phyloP scores from a whole-genome alignment of 1,140 invertebrate genomes.

The Eumeta japonica region DNA sequence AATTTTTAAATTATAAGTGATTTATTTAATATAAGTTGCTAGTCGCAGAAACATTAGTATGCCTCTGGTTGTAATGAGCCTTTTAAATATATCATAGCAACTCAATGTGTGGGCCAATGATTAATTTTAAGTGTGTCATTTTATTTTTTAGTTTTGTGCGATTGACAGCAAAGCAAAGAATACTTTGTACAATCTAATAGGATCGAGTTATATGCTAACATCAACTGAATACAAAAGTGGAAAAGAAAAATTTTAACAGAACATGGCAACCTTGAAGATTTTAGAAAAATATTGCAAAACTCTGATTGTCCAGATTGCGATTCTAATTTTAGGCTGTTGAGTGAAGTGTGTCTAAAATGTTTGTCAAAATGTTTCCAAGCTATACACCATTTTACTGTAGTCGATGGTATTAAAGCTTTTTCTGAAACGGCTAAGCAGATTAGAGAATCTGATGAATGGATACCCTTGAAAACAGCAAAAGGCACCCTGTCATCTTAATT shows the following conservation, averaged over 20 bases:
- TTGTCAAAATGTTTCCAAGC: slow-evolving; percentile 49
- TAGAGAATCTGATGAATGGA: slow-evolving; percentile 33
- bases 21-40: no score
- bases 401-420: slow-evolving; percentile 46
- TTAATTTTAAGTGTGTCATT: no score
- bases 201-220: slow-evolving; percentile 21
- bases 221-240: slow-evolving; percentile 35
- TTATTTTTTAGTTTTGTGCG: slow-evolving; percentile 34
- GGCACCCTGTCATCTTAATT: slow-evolving; percentile 64
- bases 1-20: no score
- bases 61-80: no score
- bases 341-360: slow-evolving; percentile 56
- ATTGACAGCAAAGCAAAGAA: slow-evolving; percentile 36
- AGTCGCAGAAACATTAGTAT: no score
- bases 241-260: slow-evolving; percentile 38
- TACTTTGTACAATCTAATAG: slow-evolving; percentile 46
- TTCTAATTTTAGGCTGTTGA: slow-evolving; percentile 30
- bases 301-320: slow-evolving; percentile 24
- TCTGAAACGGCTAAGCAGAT: slow-evolving; percentile 38
- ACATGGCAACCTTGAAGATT: slow-evolving; percentile 31
- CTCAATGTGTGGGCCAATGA: no score
- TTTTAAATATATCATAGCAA: no score
- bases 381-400: slow-evolving; percentile 40
- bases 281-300: slow-evolving; percentile 16
- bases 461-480: slow-evolving; percentile 43